A percentile compares a stretch with the other conserved stretches of the same genome.
These are phyloP conservation scores for Saccopteryx leptura DNA, from an alignment of 2,113 vertebrate species.

Conservation along the genomic window DNA sequence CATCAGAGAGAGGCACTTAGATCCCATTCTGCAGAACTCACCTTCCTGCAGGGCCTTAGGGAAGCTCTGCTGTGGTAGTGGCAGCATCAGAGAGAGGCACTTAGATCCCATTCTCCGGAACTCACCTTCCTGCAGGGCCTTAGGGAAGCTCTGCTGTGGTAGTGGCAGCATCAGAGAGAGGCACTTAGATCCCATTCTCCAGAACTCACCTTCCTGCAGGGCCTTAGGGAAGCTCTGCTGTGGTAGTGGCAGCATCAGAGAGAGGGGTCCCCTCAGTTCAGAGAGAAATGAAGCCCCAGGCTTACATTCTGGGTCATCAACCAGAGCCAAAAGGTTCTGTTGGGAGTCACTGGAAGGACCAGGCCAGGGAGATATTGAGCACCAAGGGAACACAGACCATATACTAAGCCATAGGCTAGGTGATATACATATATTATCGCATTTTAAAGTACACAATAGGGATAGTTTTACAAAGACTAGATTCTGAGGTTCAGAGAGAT, in stretches of 20 bases:
- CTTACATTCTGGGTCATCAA: not conserved
- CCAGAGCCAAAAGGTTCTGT: not conserved
- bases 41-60: not conserved
- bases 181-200: not conserved
- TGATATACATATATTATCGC: not conserved
- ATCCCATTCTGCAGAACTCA: no score
- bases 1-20: not conserved
- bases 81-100: not conserved
- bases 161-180: not conserved
- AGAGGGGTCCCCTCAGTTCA: not conserved
- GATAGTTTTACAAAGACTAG: not conserved
- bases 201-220: not conserved
- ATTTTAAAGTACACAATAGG: not conserved
- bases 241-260: not conserved
- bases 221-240: not conserved
- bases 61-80: not conserved
- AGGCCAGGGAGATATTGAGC: not conserved
- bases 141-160: not conserved
- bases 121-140: not conserved
- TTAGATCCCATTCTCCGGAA: no score
- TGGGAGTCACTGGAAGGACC: not conserved
- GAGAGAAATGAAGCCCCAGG: not conserved
- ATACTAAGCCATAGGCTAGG: not conserved
- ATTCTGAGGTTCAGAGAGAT: slow-evolving; percentile 6
- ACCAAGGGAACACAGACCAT: not conserved